A percentile compares a stretch with the other conserved stretches of the same genome.
These are phyloP conservation scores for Lepidocyrtinus sp. DNA, from an alignment of 2,888 invertebrate species.

Conservation along the genomic window DNA sequence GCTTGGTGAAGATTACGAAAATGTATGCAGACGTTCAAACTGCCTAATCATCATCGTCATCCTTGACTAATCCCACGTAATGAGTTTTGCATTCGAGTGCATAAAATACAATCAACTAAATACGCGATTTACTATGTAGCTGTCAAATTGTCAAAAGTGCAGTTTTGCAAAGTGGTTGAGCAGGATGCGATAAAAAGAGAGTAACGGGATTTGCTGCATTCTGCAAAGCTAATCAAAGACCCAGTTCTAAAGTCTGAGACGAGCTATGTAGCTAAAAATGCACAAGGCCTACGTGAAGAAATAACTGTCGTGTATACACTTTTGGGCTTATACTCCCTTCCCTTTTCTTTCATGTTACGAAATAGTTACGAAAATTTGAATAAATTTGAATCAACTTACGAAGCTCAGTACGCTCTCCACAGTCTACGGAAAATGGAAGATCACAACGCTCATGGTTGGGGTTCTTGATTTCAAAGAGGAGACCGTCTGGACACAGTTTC, in stretches of 20 bases:
- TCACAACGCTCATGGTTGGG: conserved; percentile 93
- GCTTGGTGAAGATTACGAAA: background rate
- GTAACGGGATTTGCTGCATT: conserved; percentile 58
- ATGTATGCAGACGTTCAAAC: background rate
- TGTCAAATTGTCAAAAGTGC: conserved; percentile 60
- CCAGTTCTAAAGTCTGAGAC: background rate
- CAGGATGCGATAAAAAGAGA: conserved; percentile 56
- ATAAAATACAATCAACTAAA: background rate
- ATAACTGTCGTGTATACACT: too few relatives aligned
- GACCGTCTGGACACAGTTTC: conserved; percentile 89
- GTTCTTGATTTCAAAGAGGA: conserved; percentile 89
- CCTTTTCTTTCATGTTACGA: background rate
- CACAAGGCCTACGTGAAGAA: too few relatives aligned
- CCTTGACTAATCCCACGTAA: background rate
- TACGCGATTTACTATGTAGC: background rate
- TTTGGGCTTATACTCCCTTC: too few relatives aligned
- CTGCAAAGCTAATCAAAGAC: background rate
- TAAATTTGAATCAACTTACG: conserved; percentile 79
- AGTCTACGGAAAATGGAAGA: conserved; percentile 93
- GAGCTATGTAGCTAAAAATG: too few relatives aligned
- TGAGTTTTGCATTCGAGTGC: background rate
- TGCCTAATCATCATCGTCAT: background rate
- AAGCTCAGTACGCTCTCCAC: conserved; percentile 88
- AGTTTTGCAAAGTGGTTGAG: conserved; percentile 58
- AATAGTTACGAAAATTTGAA: background rate